Conservation (phyloP, 1,140 invertebrate species). For the Cephus cinctus region DNA sequence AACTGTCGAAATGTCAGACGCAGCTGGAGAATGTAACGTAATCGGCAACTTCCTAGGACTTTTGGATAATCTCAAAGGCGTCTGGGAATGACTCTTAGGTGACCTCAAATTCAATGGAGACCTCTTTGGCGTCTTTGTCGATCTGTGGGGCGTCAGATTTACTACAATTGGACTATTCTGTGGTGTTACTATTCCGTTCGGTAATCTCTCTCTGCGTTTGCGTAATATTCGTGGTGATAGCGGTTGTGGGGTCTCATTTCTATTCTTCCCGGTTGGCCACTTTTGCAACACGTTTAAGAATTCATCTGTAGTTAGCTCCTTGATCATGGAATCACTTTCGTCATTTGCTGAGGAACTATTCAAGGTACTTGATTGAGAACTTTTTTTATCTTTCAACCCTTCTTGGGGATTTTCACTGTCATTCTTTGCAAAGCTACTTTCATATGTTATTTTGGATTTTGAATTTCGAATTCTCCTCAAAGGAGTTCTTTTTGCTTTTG, state of each 20-base stretch:
- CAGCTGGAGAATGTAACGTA: slow-evolving; percentile 15
- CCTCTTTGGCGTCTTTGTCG: slow-evolving; percentile 31
- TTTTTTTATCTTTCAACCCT: too few relatives aligned
- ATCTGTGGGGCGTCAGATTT: slow-evolving; percentile 27
- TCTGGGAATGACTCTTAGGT: slow-evolving; percentile 26
- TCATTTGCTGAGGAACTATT: slow-evolving; percentile 1
- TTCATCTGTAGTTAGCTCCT: too few relatives aligned
- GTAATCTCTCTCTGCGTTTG: background rate
- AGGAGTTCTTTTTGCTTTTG: too few relatives aligned
- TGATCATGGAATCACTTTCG: too few relatives aligned
- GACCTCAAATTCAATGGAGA: slow-evolving; percentile 32
- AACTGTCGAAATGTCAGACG: slow-evolving; percentile 20
- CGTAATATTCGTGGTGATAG: slow-evolving; percentile 1
- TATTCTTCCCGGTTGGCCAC: slow-evolving; percentile 1
- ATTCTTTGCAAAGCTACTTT: too few relatives aligned
- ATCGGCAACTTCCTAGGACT: slow-evolving; percentile 29
- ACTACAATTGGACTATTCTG: slow-evolving; percentile 30
- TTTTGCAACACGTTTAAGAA: slow-evolving; percentile 12
- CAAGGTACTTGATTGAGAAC: too few relatives aligned
- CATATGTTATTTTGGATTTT: too few relatives aligned
- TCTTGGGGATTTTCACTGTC: too few relatives aligned
- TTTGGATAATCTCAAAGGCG: slow-evolving; percentile 19
- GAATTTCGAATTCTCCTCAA: too few relatives aligned
- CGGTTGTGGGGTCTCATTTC: background rate
- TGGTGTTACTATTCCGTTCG: slow-evolving; percentile 22